Conservation (phyloP, 1,140 invertebrate species). For the Zophobas atratus region DNA sequence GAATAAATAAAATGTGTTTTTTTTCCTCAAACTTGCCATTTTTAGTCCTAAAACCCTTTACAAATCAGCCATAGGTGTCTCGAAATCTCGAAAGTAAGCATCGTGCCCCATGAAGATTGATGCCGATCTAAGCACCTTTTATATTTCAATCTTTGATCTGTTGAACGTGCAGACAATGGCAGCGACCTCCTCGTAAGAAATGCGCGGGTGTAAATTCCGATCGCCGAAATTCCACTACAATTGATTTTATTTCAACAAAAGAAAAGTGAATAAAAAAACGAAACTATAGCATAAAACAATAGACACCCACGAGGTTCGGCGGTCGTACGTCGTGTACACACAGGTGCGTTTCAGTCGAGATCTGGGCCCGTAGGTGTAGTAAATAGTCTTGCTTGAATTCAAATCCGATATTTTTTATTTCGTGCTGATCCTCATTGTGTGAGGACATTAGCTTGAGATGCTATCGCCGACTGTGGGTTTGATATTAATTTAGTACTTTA, state of each 20-base stretch:
- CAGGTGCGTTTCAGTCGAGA: slow-evolving; percentile 59
- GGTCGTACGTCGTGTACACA: slow-evolving; percentile 49
- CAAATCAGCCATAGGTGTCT: too few species aligned
- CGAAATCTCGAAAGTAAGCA: too few species aligned
- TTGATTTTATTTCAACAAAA: slow-evolving; percentile 62
- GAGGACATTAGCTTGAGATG: slow-evolving; percentile 65
- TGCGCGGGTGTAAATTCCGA: slow-evolving; percentile 50
- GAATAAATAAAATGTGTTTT: too few species aligned
- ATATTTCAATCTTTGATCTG: background rate
- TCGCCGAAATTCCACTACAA: slow-evolving; percentile 52
- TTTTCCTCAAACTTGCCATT: too few species aligned
- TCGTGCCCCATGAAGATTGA: background rate
- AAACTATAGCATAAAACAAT: slow-evolving; percentile 62
- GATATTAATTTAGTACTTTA: slow-evolving; percentile 64
- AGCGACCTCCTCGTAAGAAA: slow-evolving; percentile 10
- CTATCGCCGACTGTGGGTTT: slow-evolving; percentile 63
- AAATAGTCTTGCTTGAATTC: slow-evolving; percentile 64
- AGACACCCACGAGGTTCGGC: slow-evolving; percentile 59
- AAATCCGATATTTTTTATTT: slow-evolving; percentile 64
- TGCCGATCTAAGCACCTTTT: slow-evolving; percentile 9
- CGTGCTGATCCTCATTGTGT: slow-evolving; percentile 64
- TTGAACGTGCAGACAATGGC: slow-evolving; percentile 2
- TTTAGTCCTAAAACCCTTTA: too few species aligned
- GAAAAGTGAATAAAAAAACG: slow-evolving; percentile 56
- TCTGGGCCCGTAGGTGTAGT: slow-evolving; percentile 63